Percentiles rank a stretch among this genome's conserved stretches.
Evolutionary conservation across 2,888 invertebrate species (phyloP).

Genomic region (Phortica okadai): DNA sequence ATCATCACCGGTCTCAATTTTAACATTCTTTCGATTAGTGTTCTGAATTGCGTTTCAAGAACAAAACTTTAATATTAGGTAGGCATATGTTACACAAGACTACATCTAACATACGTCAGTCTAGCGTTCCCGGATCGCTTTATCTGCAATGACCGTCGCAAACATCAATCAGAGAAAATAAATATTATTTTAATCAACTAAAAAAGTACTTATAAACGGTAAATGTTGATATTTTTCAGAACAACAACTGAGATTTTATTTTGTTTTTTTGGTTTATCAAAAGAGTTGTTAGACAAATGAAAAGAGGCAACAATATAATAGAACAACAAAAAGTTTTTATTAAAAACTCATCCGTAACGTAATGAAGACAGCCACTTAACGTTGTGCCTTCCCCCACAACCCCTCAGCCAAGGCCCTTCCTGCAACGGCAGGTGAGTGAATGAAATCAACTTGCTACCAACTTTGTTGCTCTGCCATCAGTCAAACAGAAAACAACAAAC

Average conservation of each 20-base stretch:
- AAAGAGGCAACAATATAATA: background rate
- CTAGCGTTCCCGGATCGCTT: too few relatives aligned
- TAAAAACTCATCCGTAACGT: background rate
- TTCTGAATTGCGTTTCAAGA: too few relatives aligned
- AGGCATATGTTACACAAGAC: too few relatives aligned
- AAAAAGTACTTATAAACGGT: background rate
- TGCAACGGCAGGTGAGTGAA: background rate
- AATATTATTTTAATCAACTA: too few relatives aligned
- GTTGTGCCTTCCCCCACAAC: background rate
- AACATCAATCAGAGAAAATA: too few relatives aligned
- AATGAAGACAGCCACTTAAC: slow-evolving; percentile 15
- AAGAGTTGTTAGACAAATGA: background rate
- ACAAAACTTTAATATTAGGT: too few relatives aligned
- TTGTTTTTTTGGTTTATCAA: background rate
- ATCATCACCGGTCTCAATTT: too few relatives aligned
- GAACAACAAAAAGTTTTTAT: background rate
- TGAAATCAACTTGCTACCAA: background rate
- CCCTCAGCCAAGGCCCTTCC: too few relatives aligned
- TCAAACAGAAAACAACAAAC: background rate
- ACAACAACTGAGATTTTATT: background rate
- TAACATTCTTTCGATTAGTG: too few relatives aligned
- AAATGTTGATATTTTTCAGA: background rate
- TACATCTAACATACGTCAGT: too few relatives aligned
- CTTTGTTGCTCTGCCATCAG: background rate
- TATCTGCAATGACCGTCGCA: too few relatives aligned